Conservation (phyloP, 2,797 vertebrate species). For the Clarias fuscus region DNA sequence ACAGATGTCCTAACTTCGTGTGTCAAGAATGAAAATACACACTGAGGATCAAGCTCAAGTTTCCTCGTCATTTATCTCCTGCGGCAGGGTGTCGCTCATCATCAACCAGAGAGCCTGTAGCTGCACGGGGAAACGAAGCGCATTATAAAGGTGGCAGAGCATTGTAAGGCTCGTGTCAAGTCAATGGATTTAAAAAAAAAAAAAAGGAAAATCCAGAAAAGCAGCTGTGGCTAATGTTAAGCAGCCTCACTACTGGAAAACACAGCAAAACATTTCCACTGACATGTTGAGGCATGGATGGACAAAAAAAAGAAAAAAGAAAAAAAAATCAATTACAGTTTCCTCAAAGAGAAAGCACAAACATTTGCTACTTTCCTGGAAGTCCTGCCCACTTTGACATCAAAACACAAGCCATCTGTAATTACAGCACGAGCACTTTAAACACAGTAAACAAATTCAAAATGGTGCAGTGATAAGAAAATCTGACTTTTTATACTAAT, state of each 20-base stretch:
- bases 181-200: neutral
- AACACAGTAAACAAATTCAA: neutral
- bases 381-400: conserved; percentile 7
- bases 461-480: conserved; percentile 3
- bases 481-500: neutral
- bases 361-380: conserved; percentile 20
- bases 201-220: neutral
- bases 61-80: conserved; percentile 17
- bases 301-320: neutral
- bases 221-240: conserved; percentile 10
- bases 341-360: conserved; percentile 16
- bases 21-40: neutral
- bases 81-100: neutral
- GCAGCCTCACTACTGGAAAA: conserved; percentile 31
- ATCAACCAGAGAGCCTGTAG: neutral
- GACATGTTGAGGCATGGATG: conserved; percentile 8
- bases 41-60: conserved; percentile 11
- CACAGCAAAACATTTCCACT: conserved; percentile 28
- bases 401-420: neutral
- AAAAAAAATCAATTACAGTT: conserved; percentile 35
- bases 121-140: neutral
- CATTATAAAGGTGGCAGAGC: neutral
- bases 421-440: conserved; percentile 9
- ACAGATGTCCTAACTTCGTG: conserved; percentile 6
- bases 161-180: neutral